Percentiles rank a stretch among this genome's conserved stretches.
phyloP scores from a whole-genome alignment of 1,140 invertebrate species.

The Halesus radiatus region DNA sequence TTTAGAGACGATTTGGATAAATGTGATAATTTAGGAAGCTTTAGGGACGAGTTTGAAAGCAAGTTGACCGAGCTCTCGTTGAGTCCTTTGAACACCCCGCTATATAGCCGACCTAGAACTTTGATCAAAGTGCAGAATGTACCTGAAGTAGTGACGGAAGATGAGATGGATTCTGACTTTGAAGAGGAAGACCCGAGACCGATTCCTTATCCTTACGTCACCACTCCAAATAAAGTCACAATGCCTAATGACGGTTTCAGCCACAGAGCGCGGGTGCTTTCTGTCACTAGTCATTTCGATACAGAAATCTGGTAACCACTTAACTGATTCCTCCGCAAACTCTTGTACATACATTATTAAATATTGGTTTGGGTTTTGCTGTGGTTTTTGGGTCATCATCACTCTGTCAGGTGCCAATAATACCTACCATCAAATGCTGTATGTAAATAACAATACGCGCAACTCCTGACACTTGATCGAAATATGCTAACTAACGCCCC shows the following conservation, averaged over 20 bases:
- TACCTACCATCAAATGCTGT: too few relatives aligned
- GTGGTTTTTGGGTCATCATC: conserved; percentile 46
- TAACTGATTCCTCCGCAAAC: too few relatives aligned
- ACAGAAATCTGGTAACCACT: conserved; percentile 81
- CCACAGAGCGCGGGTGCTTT: conserved; percentile 70
- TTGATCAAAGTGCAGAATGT: conserved; percentile 57
- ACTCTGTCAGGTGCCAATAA: conserved; percentile 11
- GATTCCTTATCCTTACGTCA: conserved; percentile 63
- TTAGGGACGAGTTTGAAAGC: conserved; percentile 60
- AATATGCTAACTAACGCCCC: too few relatives aligned
- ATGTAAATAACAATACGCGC: too few relatives aligned
- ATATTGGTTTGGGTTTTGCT: background rate
- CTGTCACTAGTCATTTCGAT: conserved; percentile 73
- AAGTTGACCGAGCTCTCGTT: conserved; percentile 64
- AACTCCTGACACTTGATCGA: too few relatives aligned
- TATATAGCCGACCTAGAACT: conserved; percentile 55
- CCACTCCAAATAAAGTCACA: conserved; percentile 70
- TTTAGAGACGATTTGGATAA: conserved; percentile 52
- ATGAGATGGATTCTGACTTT: conserved; percentile 64
- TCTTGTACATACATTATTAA: too few relatives aligned
- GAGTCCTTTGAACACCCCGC: conserved; percentile 66
- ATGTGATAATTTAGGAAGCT: conserved; percentile 36
- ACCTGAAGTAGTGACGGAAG: conserved; percentile 44
- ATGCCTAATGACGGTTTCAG: conserved; percentile 70
- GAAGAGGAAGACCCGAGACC: conserved; percentile 62